Percentiles rank a stretch among this genome's conserved stretches.
phyloP scores from a whole-genome alignment of 1,140 invertebrate species.

The Diorhabda sublineata region DNA sequence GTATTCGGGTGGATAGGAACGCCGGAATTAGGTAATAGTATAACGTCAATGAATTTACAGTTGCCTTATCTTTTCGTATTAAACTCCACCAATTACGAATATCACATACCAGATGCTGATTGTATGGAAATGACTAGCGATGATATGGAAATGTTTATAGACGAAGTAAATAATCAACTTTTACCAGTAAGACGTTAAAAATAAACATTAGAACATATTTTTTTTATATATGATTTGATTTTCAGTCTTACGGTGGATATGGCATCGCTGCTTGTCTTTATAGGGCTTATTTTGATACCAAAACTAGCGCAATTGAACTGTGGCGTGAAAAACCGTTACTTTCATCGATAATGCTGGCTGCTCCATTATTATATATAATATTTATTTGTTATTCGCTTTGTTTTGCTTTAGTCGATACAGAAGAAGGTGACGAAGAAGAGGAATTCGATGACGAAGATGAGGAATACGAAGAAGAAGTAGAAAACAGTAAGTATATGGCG shows the following conservation, averaged over 20 bases:
- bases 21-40: conserved; percentile 82
- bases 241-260: conserved; percentile 78
- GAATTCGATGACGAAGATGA: background rate
- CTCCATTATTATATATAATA: conserved; percentile 86
- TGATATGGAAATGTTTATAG: conserved; percentile 72
- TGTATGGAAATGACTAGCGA: conserved; percentile 72
- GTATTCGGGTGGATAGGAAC: conserved; percentile 91
- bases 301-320: conserved; percentile 72
- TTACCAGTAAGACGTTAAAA: conserved; percentile 57
- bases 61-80: conserved; percentile 84
- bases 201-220: background rate
- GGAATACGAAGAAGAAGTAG: background rate
- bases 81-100: conserved; percentile 85
- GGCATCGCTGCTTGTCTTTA: conserved; percentile 66
- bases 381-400: conserved; percentile 92
- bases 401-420: conserved; percentile 89
- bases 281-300: conserved; percentile 72
- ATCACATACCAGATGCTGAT: conserved; percentile 84
- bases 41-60: conserved; percentile 79
- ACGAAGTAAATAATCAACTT: conserved; percentile 68
- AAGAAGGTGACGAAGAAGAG: conserved; percentile 73
- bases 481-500: too few relatives aligned
- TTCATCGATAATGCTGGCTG: conserved; percentile 80
- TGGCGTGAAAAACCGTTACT: conserved; percentile 88
- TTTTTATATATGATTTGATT: conserved; percentile 9